Base-by-base conservation (phyloP, 2,797 vertebrate genomes). In the Malacoctenus gilli region DNA sequence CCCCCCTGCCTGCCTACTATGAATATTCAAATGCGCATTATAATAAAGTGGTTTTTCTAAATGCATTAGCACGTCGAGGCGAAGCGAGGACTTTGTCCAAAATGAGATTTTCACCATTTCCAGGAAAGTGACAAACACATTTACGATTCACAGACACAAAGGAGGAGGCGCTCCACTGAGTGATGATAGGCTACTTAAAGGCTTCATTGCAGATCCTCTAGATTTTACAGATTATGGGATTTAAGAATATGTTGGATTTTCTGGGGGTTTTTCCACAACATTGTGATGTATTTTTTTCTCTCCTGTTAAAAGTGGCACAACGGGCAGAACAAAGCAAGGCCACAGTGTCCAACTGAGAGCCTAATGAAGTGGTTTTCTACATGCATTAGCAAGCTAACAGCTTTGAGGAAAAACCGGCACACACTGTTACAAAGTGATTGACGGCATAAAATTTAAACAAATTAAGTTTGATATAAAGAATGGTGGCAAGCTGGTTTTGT, bases 21-120 rank as follows among this genome's bases (percentile, higher is more conserved):
- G 80, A 82, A 87, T 88, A 88, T 89, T 87, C 87, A 86, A 82
- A 84, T 61, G 62, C 5, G 3, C 42, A 48, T 82, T 75, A 68
- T 77, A 79, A 82, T 82, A 80, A 82, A 72, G 68, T 84, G 72
- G 11, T 79, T 85, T 82, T 80, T 81, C 70, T 75, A 78, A 84
- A 79, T 76, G 66, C 74, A 79, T 83, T 73, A 77, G 62, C 49
- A 72, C 49, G 14, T 52, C 63, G 61, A 42, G 11, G 19, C 46
- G 53, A 39, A 54, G 37, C 37, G 34, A 21, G 42, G 58, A 6
- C 25, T 77, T 36, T 22, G 37, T 68, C 41, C 43, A 52, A 63
- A 79, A 72, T 35, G 13, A 48, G 41, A 58, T 66, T 71, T 75
- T 68, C 37, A 41, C 16, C 49, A 42, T 67, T 81, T 73, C 52